Base-by-base conservation (phyloP, 2,113 vertebrate genomes). In the Dasyornis broadbenti region DNA sequence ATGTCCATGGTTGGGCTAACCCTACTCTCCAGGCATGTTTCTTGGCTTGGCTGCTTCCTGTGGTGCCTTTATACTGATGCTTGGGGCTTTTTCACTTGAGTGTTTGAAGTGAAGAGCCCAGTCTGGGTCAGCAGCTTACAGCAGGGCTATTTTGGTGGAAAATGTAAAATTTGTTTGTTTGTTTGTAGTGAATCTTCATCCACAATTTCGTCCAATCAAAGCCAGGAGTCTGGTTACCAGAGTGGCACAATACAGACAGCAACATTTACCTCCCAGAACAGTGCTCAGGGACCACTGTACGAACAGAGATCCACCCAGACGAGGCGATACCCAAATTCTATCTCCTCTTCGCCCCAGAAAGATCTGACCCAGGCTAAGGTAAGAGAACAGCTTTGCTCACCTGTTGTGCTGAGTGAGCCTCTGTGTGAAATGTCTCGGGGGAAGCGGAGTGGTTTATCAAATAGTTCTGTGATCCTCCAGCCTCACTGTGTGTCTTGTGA, bases 311-410 rank as follows among this genome's bases (percentile, higher is more conserved):
- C 98, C 33, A 97, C 98, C 75, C 99, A 99, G 97, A 98, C 98
- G 5, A 98, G 99, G 40, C 98, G 98, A 68, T 99, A 99, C 97
- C 99, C 99, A 47, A 98, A 98, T 72, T 98, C 99, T 5, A 98
- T 98, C 90, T 98, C 98, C 52, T 98, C 99, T 70, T 99, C 99
- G 5, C 99, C 99, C 73, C 99, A 99, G 97, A 99, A 99, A 96
- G 99, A 99, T 89, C 97, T 99, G 97, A 98, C 98, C 98, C 97
- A 99, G 96, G 96, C 98, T 96, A 99, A 99, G 98, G 99, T 99
- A 96, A 94, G 92, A 8, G 12, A 63, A 22, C 2, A 37, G 50
- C 78, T 78, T 73, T 24, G 39, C 33, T 81, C 42, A 8, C 19
- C 7, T 2, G 1, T 33, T 10, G 13, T 71, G 53, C 61, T 76